Evolutionary conservation across 2,113 vertebrate species (phyloP).

Genomic region (Pithys albifrons): DNA sequence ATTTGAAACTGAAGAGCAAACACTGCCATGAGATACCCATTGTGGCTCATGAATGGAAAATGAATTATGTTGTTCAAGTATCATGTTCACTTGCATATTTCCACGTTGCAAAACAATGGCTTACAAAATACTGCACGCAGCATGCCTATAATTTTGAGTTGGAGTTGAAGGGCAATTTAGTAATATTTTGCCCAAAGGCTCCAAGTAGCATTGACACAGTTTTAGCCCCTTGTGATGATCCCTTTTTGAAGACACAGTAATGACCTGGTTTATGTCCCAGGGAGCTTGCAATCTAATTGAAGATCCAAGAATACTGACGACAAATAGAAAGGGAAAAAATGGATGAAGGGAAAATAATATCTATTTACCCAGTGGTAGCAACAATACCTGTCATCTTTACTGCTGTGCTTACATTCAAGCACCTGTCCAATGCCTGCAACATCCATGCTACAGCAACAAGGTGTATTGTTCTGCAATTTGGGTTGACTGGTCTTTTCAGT

Average conservation of each 20-base stretch:
- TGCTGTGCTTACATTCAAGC: neutral
- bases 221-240: conserved; percentile 25
- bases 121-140: conserved; percentile 65
- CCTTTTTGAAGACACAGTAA: conserved; percentile 57
- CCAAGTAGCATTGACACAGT: conserved; percentile 26
- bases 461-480: neutral
- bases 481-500: neutral
- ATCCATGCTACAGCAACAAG: neutral
- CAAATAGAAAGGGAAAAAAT: neutral
- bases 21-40: conserved; percentile 65
- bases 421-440: rapidly evolving
- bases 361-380: neutral
- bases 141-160: conserved; percentile 61
- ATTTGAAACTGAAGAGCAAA: conserved; percentile 54
- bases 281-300: conserved; percentile 24
- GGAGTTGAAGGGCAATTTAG: conserved; percentile 60
- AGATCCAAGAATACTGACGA: conserved; percentile 23
- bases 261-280: conserved; percentile 49
- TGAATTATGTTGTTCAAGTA: conserved; percentile 68
- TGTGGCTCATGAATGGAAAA: conserved; percentile 69
- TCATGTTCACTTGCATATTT: conserved; percentile 70
- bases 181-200: conserved; percentile 62
- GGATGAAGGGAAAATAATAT: neutral
- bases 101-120: conserved; percentile 69
- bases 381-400: neutral